phyloP scores from a whole-genome alignment of 2,888 invertebrate species.

The Poecilobothrus nobilitatus region DNA sequence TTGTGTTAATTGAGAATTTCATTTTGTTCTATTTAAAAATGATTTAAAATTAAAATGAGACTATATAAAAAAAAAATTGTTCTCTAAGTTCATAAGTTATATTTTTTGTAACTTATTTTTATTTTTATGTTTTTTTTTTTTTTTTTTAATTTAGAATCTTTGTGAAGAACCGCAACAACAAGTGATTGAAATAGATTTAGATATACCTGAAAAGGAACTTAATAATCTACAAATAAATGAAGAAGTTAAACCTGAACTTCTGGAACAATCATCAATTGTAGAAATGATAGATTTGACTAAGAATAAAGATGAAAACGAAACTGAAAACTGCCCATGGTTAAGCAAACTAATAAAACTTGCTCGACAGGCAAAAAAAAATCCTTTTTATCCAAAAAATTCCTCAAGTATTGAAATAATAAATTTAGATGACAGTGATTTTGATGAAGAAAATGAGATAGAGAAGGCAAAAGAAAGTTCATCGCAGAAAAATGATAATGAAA shows the following conservation, averaged over 20 bases:
- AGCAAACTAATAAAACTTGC: background rate
- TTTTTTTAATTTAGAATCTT: background rate
- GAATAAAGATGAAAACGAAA: background rate
- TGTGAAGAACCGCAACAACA: background rate
- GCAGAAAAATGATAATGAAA: too few relatives aligned
- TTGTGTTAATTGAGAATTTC: background rate
- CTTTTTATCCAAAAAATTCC: background rate
- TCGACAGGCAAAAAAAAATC: background rate
- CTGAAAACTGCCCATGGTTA: constrained; percentile 12
- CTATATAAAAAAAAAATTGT: background rate
- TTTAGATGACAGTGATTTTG: constrained; percentile 11
- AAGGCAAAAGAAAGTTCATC: background rate
- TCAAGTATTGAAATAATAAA: constrained; percentile 9
- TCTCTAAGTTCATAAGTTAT: too few relatives aligned
- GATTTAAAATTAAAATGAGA: background rate
- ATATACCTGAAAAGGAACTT: background rate
- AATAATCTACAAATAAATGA: background rate
- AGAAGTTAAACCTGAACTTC: background rate
- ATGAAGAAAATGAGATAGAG: background rate
- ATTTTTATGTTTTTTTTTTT: too few relatives aligned
- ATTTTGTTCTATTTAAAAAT: constrained; percentile 8
- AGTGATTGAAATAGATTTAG: background rate
- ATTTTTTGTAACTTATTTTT: too few relatives aligned
- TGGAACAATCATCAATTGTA: constrained; percentile 13
- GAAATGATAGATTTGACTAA: constrained; percentile 14